phyloP scores from a whole-genome alignment of 2,888 invertebrate genomes.

The Galerucella calmariensis region DNA sequence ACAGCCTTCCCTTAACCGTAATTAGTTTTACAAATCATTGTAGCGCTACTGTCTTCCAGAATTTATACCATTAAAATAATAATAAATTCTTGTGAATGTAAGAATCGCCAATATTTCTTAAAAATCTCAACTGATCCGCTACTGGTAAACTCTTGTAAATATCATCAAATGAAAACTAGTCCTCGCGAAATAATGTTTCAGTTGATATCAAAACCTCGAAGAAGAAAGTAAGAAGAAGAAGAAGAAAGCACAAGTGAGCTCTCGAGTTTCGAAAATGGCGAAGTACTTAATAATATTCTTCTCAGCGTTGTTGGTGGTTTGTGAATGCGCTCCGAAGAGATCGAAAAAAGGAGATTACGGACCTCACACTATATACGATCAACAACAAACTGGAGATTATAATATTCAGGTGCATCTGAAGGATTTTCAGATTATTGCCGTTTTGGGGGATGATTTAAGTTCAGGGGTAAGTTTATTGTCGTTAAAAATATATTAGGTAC shows the following conservation, averaged over 20 bases:
- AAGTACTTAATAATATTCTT: conserved; percentile 24
- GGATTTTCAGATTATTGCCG: conserved; percentile 79
- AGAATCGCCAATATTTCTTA: not conserved
- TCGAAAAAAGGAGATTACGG: conserved; percentile 41
- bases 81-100: not conserved
- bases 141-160: conserved; percentile 28
- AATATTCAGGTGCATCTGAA: conserved; percentile 85
- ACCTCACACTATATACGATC: conserved; percentile 68
- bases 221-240: conserved; percentile 26
- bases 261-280: conserved; percentile 32
- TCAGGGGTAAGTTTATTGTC: conserved; percentile 68
- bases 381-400: conserved; percentile 81
- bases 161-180: conserved; percentile 27
- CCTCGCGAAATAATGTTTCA: conserved; percentile 40
- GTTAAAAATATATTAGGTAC: not conserved
- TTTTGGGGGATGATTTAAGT: conserved; percentile 72
- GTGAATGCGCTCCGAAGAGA: conserved; percentile 43
- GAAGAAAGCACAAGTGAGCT: conserved; percentile 12
- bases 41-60: no score
- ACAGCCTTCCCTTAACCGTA: no score
- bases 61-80: no score
- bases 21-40: no score
- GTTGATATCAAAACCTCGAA: conserved; percentile 40
- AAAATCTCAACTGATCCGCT: conserved; percentile 25
- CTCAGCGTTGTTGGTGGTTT: conserved; percentile 24